Evolutionary conservation across 2,888 invertebrate genomes (phyloP).

Genomic region (Mesorhabditis spiculigera): DNA sequence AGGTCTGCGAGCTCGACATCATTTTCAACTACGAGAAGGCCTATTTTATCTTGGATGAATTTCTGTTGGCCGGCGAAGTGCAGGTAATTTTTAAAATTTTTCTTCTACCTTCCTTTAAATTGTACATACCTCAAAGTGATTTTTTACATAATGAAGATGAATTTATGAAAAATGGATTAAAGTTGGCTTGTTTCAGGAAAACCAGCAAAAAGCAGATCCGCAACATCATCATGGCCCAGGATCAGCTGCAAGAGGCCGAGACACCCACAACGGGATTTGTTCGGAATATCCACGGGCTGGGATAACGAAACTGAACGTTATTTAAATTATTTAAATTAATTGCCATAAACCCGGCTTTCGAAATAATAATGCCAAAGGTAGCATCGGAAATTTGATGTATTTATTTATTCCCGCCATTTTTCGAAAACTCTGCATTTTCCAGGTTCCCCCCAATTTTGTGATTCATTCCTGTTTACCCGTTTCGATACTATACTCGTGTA

Average conservation of each 20-base stretch:
- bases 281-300: constrained; percentile 96
- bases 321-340: too few species aligned
- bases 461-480: too few species aligned
- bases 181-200: constrained; percentile 71
- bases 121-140: too few species aligned
- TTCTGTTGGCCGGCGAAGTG: constrained; percentile 92
- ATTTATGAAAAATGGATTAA: neutral
- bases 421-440: too few species aligned
- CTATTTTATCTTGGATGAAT: constrained; percentile 95
- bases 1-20: constrained; percentile 98
- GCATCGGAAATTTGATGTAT: too few species aligned
- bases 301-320: constrained; percentile 62
- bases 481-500: too few species aligned
- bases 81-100: constrained; percentile 66
- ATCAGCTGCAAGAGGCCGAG: constrained; percentile 99
- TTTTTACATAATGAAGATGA: neutral
- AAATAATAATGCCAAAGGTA: too few species aligned
- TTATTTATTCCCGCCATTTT: too few species aligned
- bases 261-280: constrained; percentile 98
- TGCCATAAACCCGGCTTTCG: too few species aligned
- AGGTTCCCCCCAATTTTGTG: too few species aligned
- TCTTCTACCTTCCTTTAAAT: neutral
- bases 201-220: constrained; percentile 98
- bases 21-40: constrained; percentile 99
- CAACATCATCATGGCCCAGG: constrained; percentile 98